These are phyloP conservation scores for Desmodus rotundus DNA, from an alignment of 2,113 vertebrate species.

Conservation along the genomic window DNA sequence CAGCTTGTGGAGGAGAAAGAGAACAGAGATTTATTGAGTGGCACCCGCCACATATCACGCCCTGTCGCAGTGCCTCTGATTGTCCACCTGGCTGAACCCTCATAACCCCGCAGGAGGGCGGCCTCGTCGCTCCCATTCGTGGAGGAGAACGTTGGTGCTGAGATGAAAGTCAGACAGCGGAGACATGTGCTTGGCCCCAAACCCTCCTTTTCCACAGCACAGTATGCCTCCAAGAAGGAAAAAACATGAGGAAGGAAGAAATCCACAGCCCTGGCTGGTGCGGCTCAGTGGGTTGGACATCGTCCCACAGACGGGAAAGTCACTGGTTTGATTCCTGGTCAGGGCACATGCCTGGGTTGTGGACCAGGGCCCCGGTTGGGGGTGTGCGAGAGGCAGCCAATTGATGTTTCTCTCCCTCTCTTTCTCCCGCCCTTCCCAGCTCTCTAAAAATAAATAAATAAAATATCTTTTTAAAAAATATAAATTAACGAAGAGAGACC, in stretches of 20 bases:
- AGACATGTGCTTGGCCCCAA: not conserved
- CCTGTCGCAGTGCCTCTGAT: not conserved
- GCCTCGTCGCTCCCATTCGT: not conserved
- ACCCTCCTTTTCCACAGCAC: not conserved
- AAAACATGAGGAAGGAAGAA: not conserved
- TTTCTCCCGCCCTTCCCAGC: no score
- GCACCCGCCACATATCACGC: not conserved
- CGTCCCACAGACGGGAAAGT: no score
- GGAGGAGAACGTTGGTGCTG: not conserved
- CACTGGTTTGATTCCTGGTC: no score
- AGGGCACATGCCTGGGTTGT: no score
- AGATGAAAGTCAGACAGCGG: not conserved
- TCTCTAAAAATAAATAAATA: no score
- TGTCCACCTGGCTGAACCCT: not conserved
- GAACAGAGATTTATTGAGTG: not conserved
- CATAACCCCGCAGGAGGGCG: not conserved
- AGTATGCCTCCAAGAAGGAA: not conserved
- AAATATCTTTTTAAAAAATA: no score
- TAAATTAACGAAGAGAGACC: not conserved
- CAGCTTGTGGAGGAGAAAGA: not conserved
- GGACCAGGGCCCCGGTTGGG: no score
- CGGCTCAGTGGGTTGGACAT: no score
- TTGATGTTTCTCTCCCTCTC: no score
- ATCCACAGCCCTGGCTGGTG: not conserved
- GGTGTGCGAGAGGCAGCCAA: no score